Evolutionary conservation across 2,113 vertebrate genomes (phyloP).

Genomic region (Australoheros scitulus): DNA sequence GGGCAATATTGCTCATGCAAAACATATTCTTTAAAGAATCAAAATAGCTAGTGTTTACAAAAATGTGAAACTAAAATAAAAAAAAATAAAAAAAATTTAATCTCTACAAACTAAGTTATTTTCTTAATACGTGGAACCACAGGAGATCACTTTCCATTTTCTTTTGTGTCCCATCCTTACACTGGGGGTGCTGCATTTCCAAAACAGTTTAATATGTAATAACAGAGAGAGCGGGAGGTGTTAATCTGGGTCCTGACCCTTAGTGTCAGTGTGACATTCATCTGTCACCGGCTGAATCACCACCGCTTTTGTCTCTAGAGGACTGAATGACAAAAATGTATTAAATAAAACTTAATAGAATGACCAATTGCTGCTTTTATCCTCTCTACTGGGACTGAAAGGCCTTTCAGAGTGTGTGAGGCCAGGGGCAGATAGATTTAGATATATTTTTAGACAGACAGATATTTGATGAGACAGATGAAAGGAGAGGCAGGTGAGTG

Average conservation of each 20-base stretch:
- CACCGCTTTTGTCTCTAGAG: slow-evolving; percentile 10
- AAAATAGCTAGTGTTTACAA: background rate
- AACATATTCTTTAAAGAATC: background rate
- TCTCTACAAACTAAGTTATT: slow-evolving; percentile 6
- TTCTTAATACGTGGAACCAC: slow-evolving; percentile 33
- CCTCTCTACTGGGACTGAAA: slow-evolving; percentile 11
- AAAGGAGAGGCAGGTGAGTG: slow-evolving; percentile 33
- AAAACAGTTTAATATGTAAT: slow-evolving; percentile 53
- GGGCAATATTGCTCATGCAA: background rate
- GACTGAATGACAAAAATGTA: slow-evolving; percentile 29
- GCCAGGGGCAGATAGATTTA: background rate
- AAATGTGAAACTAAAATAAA: slow-evolving; percentile 33
- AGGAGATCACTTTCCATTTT: slow-evolving; percentile 40
- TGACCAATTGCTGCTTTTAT: background rate
- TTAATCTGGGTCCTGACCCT: slow-evolving; percentile 49
- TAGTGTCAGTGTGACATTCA: slow-evolving; percentile 40
- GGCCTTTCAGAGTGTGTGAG: background rate
- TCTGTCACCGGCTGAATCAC: slow-evolving; percentile 31
- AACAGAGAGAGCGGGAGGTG: slow-evolving; percentile 42
- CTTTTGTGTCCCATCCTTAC: background rate
- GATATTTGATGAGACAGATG: slow-evolving; percentile 79
- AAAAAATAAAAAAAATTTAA: slow-evolving; percentile 27
- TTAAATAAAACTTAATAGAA: slow-evolving; percentile 40
- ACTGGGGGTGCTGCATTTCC: background rate
- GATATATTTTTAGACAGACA: slow-evolving; percentile 56